These are phyloP conservation scores for Drosophila prostipennis DNA, from an alignment of 2,888 invertebrate genomes.

Conservation along the genomic window DNA sequence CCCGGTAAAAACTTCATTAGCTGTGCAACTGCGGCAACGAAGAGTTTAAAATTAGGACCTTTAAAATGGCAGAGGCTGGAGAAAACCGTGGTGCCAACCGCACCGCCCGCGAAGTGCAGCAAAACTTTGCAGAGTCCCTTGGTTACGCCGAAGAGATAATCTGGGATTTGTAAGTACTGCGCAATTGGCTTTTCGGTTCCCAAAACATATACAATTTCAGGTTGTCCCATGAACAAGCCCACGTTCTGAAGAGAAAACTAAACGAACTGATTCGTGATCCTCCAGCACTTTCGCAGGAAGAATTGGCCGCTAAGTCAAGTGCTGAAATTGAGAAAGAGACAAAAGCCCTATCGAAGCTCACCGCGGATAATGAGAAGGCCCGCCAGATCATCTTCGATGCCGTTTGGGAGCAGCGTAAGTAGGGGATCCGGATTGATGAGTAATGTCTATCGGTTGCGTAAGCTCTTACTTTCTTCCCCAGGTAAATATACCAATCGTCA, in stretches of 20 bases:
- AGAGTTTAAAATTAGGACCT: too few relatives aligned
- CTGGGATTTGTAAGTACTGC: conserved; percentile 71
- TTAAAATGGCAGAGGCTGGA: background rate
- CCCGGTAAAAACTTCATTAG: conserved; percentile 5
- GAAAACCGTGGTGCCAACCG: background rate
- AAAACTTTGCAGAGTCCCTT: conserved; percentile 70
- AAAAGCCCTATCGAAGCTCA: background rate
- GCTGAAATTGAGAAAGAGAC: background rate
- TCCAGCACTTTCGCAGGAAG: background rate
- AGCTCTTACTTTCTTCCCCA: conserved; percentile 36
- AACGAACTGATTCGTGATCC: conserved; percentile 65
- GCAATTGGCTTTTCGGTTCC: background rate
- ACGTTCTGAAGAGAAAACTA: conserved; percentile 61
- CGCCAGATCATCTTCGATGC: conserved; percentile 65
- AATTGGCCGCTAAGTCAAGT: background rate
- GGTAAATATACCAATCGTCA: conserved; percentile 81
- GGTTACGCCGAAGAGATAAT: conserved; percentile 63
- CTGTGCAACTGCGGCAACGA: background rate
- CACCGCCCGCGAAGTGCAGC: conserved; percentile 66
- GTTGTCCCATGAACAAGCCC: conserved; percentile 45
- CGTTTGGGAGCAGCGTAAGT: conserved; percentile 81
- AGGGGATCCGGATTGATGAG: too few relatives aligned
- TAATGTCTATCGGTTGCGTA: background rate
- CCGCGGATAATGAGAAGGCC: conserved; percentile 16
- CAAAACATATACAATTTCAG: conserved; percentile 41